Base-by-base conservation (phyloP, 2,797 vertebrate species). In the Pelodytes ibericus region DNA sequence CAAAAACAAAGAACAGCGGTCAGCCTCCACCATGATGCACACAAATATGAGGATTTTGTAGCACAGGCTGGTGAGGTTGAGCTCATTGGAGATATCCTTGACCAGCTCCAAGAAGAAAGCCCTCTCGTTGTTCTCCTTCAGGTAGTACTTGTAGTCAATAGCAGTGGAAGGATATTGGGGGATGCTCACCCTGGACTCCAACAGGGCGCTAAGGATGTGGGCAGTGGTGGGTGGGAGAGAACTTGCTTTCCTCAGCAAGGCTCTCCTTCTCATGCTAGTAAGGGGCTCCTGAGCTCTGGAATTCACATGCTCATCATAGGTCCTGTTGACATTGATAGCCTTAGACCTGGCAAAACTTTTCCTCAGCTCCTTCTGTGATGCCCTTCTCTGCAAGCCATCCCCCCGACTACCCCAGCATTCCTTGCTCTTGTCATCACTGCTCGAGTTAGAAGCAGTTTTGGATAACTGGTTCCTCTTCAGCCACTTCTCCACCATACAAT, bases 41-140 rank as follows among this genome's bases (percentile, higher is more conserved):
- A 98, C 96, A 80, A 98, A 99, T 85, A 99, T 94, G 44, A 99
- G 92, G 85, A 99, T 97, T 85, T 99, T 99, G 89, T 96, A 97
- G 90, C 96, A 98, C 68, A 99, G 94, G 81, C 95, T 97, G 58
- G 95, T 94, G 78, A 99, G 87, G 86, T 99, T 97, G 90, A 99
- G 85, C 88, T 99, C 96, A 84, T 99, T 99, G 47, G 96, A 99
- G 58, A 99, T 98, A 88, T 98, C 98, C 87, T 99, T 98, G 15
- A 99, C 97, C n/a, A 99, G 90, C 84, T 99, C 97, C 82, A 99
- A 87, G 87, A 99, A 99, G 84, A 99, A 99, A 87, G 97, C 96
- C 15, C 95, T 90, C 72, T 99, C 96, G 74, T 96, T 97, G 84
- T 95, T 91, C 78, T 95, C 94, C 84, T 96, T 98, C 73, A 98